Evolutionary conservation across 2,113 vertebrate species (phyloP), one percentile per base, ranked within the genome.

Genomic region (Eupsittula cactorum): DNA sequence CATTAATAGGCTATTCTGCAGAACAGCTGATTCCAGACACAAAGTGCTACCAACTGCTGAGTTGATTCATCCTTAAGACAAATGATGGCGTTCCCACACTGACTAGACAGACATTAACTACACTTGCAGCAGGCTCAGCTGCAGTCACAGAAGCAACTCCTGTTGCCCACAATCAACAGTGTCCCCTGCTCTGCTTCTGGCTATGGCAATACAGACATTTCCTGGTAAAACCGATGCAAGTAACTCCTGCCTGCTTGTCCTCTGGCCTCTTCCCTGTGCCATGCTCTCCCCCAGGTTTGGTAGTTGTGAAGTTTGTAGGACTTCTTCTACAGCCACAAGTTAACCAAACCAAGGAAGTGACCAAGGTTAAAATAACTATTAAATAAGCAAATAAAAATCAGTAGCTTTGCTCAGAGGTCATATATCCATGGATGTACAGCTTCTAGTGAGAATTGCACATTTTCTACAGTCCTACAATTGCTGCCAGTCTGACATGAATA

Each of bases 281-380:
- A 0, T 0, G 1, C 19, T 67, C 31, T 68, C n/a, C 27, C 7
- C 2, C 7, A 11, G 23, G 55, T 82, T 39, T 47, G 13, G 17
- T 69, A 20, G 14, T 7, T 44, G 24, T 27, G 27, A 27, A 41
- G 21, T 69, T 42, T 69, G 16, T 70, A 41, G 49, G 19, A 49
- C 19, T 49, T 29, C 18, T 88, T 74, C 59, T 62, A 69, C 80
- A 77, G 13, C 41, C 68, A 69, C 53, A 62, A 33, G 37, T 21
- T 64, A 35, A 60, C 9, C 31, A 80, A 73, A 88, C 4, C 16
- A 44, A 19, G 17, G 44, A 44, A 44, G 17, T 44, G 8, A 44
- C 44, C 17, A 52, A 47, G 15, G 13, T 50, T 65, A 65, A 69
- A 77, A 27, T 31, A 76, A 50, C 8, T n/a, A 21, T 23, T 64